phyloP scores from a whole-genome alignment of 2,113 vertebrate genomes.

The Halcyon malimbica region DNA sequence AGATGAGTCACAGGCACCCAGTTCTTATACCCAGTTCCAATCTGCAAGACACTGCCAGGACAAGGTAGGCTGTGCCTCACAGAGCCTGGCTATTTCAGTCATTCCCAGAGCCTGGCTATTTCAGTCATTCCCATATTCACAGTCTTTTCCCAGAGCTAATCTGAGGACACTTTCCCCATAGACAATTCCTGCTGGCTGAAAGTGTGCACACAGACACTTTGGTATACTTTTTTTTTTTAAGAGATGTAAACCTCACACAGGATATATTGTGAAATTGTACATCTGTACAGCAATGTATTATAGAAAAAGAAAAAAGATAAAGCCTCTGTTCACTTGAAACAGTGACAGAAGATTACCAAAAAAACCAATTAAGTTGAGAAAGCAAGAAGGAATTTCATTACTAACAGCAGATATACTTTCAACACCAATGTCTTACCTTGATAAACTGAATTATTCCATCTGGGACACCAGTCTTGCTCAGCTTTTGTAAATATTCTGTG shows the following conservation, averaged over 20 bases:
- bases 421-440: slow-evolving; percentile 75
- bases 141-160: neutral
- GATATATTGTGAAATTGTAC: neutral
- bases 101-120: neutral
- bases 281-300: rapidly evolving
- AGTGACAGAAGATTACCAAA: neutral
- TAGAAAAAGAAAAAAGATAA: neutral
- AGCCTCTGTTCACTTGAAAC: neutral
- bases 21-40: neutral
- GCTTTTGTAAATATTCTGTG: slow-evolving; percentile 94
- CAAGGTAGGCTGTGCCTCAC: rapidly evolving
- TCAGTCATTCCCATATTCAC: neutral
- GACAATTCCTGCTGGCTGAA: neutral
- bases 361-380: neutral
- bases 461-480: slow-evolving; percentile 96
- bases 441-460: slow-evolving; percentile 97
- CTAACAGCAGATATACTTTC: neutral
- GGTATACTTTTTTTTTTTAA: neutral
- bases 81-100: neutral
- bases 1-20: neutral
- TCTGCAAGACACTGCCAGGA: neutral
- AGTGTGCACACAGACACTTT: rapidly evolving
- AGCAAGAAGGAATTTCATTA: neutral
- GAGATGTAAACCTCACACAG: neutral
- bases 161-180: rapidly evolving